A percentile compares a stretch with the other conserved stretches of the same genome.
These are phyloP conservation scores for Bombus turneri DNA, from an alignment of 1,140 invertebrate genomes.

Conservation along the genomic window DNA sequence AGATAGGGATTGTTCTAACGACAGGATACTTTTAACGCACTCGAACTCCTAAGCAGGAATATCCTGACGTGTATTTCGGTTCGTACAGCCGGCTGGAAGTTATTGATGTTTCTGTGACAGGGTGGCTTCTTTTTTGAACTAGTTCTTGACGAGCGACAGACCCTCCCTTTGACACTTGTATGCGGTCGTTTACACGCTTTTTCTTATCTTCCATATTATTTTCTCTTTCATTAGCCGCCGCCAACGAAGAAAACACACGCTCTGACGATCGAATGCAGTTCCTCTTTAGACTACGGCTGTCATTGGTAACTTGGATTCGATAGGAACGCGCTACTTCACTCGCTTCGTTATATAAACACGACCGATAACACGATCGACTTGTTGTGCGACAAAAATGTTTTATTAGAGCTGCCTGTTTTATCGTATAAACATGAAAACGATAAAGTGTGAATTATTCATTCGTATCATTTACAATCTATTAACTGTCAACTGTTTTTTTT, in stretches of 20 bases:
- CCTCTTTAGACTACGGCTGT: neutral
- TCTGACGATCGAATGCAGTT: slow-evolving; percentile 7
- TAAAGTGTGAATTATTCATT: neutral
- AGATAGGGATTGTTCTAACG: neutral
- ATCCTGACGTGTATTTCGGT: slow-evolving; percentile 52
- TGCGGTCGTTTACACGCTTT: slow-evolving; percentile 15
- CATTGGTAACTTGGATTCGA: neutral
- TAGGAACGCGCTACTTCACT: neutral
- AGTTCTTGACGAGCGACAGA: slow-evolving; percentile 56
- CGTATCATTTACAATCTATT: neutral
- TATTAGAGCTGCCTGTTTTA: neutral
- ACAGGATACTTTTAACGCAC: slow-evolving; percentile 15
- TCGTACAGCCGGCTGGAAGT: slow-evolving; percentile 52
- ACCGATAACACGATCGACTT: neutral
- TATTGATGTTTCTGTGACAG: slow-evolving; percentile 58
- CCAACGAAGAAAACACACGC: slow-evolving; percentile 7
- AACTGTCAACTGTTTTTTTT: no score
- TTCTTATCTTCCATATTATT: slow-evolving; percentile 43
- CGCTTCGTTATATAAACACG: slow-evolving; percentile 5
- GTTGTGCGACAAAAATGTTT: neutral
- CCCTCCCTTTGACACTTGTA: slow-evolving; percentile 57
- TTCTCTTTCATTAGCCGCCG: slow-evolving; percentile 57
- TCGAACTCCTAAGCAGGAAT: slow-evolving; percentile 50
- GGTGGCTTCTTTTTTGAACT: slow-evolving; percentile 27
- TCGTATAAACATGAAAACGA: neutral